phyloP scores from a whole-genome alignment of 2,888 invertebrate genomes.

The Sceliomorpha sp. region DNA sequence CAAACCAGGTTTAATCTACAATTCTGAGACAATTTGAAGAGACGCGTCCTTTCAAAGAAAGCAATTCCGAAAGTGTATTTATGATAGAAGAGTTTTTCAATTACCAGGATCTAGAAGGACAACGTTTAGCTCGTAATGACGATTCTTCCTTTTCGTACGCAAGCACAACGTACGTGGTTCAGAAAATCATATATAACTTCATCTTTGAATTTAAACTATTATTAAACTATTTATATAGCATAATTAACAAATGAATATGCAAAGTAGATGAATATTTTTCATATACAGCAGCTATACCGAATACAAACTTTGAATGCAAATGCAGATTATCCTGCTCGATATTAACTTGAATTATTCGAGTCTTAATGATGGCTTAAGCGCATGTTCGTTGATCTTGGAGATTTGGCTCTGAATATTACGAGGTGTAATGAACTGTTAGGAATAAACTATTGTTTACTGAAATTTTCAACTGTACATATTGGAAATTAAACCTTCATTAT shows the following conservation, averaged over 20 bases:
- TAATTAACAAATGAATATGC: slow-evolving; percentile 48
- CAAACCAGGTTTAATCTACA: slow-evolving; percentile 54
- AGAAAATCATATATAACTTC: not conserved
- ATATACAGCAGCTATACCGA: slow-evolving; percentile 62
- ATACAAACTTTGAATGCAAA: slow-evolving; percentile 78
- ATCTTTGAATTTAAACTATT: slow-evolving; percentile 36
- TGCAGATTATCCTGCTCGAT: slow-evolving; percentile 77
- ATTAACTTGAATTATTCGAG: slow-evolving; percentile 81
- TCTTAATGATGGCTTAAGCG: slow-evolving; percentile 80
- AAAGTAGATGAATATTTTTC: slow-evolving; percentile 64
- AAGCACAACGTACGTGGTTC: not conserved
- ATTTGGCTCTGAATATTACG: slow-evolving; percentile 79
- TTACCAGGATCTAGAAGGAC: slow-evolving; percentile 5
- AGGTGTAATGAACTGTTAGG: slow-evolving; percentile 76
- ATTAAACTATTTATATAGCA: slow-evolving; percentile 30
- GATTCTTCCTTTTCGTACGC: not conserved
- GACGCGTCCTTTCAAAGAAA: slow-evolving; percentile 72
- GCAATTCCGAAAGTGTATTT: slow-evolving; percentile 63
- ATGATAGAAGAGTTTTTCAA: slow-evolving; percentile 29
- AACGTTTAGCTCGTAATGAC: too few relatives aligned
- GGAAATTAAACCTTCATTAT: slow-evolving; percentile 2
- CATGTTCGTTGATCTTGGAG: slow-evolving; percentile 79
- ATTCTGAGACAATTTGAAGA: slow-evolving; percentile 62
- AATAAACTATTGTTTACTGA: slow-evolving; percentile 60
- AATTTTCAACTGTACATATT: slow-evolving; percentile 34